These are phyloP conservation scores for Heliothis peltigera DNA, from an alignment of 2,888 invertebrate genomes.

Conservation along the genomic window DNA sequence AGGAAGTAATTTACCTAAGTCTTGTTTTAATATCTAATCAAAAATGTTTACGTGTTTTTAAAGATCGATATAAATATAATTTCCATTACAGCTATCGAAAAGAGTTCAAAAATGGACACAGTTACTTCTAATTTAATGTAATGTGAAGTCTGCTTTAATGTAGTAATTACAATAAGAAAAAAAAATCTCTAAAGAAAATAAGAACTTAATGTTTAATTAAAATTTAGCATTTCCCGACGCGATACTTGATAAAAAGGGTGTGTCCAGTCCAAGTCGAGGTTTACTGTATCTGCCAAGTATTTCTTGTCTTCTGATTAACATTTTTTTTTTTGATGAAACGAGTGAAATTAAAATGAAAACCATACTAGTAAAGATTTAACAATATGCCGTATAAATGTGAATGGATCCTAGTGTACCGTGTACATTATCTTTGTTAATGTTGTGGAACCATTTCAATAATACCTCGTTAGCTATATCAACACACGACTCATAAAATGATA, in stretches of 20 bases:
- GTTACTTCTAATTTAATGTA: no score
- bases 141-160: no score
- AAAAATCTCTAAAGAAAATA: constrained; percentile 4
- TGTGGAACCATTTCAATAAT: constrained; percentile 62
- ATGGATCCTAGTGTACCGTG: constrained; percentile 23
- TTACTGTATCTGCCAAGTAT: constrained; percentile 2
- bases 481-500: constrained; percentile 57
- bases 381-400: constrained; percentile 29
- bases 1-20: constrained; percentile 28
- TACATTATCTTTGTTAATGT: constrained; percentile 49
- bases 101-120: no score
- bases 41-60: constrained; percentile 9
- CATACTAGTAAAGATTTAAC: constrained; percentile 26
- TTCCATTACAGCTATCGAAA: no score
- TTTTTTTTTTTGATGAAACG: constrained; percentile 24
- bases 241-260: constrained; percentile 28
- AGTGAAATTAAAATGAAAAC: constrained; percentile 41
- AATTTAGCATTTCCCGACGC: constrained; percentile 7
- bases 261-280: constrained; percentile 11
- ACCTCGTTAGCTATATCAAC: constrained; percentile 64
- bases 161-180: constrained; percentile 14
- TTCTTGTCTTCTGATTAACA: constrained; percentile 25
- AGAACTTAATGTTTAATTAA: constrained; percentile 5
- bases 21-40: constrained; percentile 28
- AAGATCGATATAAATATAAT: constrained; percentile 25